These are phyloP conservation scores for Rhabdophis nuchalis DNA, from an alignment of 2,797 vertebrate species.

Conservation along the genomic window DNA sequence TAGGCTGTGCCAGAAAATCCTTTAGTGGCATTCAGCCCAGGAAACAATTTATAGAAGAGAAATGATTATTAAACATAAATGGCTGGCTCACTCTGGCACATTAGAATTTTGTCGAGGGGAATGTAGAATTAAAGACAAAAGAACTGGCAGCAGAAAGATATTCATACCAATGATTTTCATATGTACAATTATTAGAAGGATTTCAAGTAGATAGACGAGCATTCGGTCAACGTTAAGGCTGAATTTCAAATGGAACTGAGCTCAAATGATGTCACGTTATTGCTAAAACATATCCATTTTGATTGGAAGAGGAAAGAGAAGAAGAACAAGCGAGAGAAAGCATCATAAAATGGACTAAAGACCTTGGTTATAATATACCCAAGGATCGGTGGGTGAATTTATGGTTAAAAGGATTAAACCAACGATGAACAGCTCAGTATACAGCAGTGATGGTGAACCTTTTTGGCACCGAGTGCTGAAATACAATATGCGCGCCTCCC, in stretches of 20 bases:
- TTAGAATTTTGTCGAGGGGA: background rate
- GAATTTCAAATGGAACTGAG: background rate
- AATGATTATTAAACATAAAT: background rate
- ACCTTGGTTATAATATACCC: background rate
- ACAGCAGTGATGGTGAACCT: background rate
- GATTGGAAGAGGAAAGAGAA: background rate
- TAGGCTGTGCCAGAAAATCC: background rate
- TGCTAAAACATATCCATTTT: background rate
- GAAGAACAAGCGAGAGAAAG: background rate
- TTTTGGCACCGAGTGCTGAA: no score
- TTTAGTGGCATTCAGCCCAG: background rate
- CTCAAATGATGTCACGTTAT: background rate
- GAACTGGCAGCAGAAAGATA: background rate
- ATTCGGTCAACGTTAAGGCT: background rate
- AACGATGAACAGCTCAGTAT: background rate
- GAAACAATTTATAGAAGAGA: background rate
- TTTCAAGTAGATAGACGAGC: background rate
- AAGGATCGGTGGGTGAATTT: background rate
- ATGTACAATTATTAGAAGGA: background rate
- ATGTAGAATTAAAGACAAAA: background rate
- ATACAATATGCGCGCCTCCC: no score
- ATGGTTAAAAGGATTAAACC: background rate
- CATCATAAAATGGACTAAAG: background rate
- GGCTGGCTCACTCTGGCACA: background rate
- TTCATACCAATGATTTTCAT: background rate